Evolutionary conservation across 2,888 invertebrate species (phyloP).

Genomic region (Cantharis rufa): DNA sequence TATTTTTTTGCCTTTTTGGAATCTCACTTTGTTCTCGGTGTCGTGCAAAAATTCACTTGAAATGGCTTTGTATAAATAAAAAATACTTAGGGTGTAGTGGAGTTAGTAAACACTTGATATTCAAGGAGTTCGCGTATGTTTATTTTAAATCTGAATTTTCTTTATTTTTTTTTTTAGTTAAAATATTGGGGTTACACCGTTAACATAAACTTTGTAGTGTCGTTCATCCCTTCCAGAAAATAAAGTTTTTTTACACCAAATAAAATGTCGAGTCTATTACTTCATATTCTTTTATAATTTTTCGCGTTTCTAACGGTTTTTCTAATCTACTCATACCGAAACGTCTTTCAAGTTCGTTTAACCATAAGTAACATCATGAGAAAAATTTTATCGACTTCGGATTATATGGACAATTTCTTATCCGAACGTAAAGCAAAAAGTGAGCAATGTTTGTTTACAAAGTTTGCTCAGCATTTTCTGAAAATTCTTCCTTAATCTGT

Average conservation of each 20-base stretch:
- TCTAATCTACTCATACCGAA: background rate
- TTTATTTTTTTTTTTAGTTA: background rate
- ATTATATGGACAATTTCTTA: background rate
- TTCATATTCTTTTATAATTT: background rate
- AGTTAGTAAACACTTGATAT: background rate
- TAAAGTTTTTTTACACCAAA: background rate
- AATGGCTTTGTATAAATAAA: background rate
- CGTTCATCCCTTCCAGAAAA: background rate
- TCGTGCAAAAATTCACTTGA: background rate
- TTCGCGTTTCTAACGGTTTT: background rate
- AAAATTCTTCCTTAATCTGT: conserved; percentile 11
- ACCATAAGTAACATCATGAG: background rate
- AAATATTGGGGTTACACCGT: background rate
- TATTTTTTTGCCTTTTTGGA: background rate
- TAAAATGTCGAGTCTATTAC: background rate
- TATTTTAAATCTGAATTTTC: background rate
- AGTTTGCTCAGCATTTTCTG: background rate
- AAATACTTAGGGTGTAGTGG: background rate
- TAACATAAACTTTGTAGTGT: background rate
- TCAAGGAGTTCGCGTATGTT: background rate
- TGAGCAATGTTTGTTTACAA: background rate
- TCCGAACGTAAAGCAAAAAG: background rate
- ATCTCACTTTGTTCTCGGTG: background rate
- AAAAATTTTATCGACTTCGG: background rate
- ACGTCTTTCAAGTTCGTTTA: background rate